phyloP scores from a whole-genome alignment of 2,113 vertebrate species.

The Albula glossodonta region DNA sequence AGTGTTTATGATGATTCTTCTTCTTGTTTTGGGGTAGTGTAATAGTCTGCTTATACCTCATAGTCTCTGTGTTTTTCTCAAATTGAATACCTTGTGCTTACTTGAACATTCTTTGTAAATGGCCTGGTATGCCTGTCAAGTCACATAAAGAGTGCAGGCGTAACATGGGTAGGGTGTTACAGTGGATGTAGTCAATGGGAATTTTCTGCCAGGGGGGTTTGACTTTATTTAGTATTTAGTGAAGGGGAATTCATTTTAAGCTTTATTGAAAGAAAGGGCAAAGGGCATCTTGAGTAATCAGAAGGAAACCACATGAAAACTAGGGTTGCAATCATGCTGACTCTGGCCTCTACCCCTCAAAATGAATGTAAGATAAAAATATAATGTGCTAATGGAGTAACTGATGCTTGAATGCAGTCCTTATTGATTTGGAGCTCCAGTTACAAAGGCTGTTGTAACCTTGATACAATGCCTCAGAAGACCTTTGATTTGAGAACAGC shows the following conservation, averaged over 20 bases:
- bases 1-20: no score
- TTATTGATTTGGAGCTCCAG: constrained; percentile 26
- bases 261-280: not conserved
- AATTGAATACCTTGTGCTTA: no score
- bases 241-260: not conserved
- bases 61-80: no score
- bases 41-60: no score
- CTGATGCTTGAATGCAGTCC: constrained; percentile 21
- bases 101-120: no score
- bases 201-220: not conserved
- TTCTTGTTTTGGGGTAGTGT: no score
- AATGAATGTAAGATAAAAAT: constrained; percentile 29
- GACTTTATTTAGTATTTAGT: not conserved
- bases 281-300: not conserved
- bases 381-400: constrained; percentile 32
- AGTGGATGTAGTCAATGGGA: not conserved
- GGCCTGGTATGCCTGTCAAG: no score
- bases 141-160: no score
- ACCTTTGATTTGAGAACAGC: constrained; percentile 21
- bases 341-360: no score
- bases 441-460: constrained; percentile 29
- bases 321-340: not conserved
- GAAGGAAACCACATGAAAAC: not conserved
- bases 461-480: constrained; percentile 24
- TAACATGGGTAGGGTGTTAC: no score